Base-by-base conservation (phyloP, 2,113 vertebrate genomes). In the Cryptotis parvus region DNA sequence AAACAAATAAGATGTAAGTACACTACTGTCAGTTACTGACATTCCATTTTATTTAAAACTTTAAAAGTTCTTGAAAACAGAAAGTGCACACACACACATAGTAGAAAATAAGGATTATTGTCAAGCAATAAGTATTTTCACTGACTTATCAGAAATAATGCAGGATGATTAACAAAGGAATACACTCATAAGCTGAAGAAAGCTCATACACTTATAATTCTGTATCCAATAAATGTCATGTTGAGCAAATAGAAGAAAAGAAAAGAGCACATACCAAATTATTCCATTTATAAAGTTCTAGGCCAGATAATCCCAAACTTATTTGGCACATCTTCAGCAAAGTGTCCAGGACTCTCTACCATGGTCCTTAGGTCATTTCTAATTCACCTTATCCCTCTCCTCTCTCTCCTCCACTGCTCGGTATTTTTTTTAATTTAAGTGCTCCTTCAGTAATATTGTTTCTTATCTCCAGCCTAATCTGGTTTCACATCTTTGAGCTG, bases 381-480 rank as follows among this genome's bases (percentile, higher is more conserved):
- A 49, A 49, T 49, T 49, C 14, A 10, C 45, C 10, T 49, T 49
- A 9, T 49, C 10, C 45, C 45, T 12, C 45, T 49, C 45, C 45
- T 49, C 45, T 49, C 45, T 14, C 2, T 10, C 45, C 45, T 89
- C 63, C 76, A n/a, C 24, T 75, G 4, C 63, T 92, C 86, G 65
- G 43, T 7, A 65, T 33, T 63, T 69, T 45, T 45, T 82, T 73
- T 14, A 29, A 52, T 41, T 14, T 43, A 52, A 39, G 15, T 87
- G 33, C 9, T 73, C 26, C 24, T 92, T 37, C 5, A 66, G n/a
- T 63, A 74, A 84, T 89, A 85, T n/a, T 91, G 35, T 3, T 91
- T 93, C 82, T 92, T 69, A 81, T 86, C 84, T 87, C 29, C 24
- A 89, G 35, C 6, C n/a, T 91, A 87, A 91, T 72, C 69, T 78